Percentiles rank a stretch among this genome's conserved stretches.
phyloP scores from a whole-genome alignment of 2,113 vertebrate genomes.

The Tyto alba region DNA sequence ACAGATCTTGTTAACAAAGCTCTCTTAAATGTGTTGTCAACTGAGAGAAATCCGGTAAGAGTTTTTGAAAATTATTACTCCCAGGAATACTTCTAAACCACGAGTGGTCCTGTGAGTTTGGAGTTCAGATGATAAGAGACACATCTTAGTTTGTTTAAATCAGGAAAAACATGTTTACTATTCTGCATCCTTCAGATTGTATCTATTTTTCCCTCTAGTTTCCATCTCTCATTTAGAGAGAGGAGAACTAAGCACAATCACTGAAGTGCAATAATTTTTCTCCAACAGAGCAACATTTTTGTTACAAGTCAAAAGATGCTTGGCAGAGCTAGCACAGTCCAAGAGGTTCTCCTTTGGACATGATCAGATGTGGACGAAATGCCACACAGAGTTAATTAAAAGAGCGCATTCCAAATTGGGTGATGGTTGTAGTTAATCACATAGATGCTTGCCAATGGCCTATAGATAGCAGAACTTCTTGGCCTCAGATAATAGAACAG shows the following conservation, averaged over 20 bases:
- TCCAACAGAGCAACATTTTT: not conserved
- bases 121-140: not conserved
- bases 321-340: not conserved
- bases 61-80: not conserved
- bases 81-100: not conserved
- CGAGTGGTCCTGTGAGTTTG: not conserved
- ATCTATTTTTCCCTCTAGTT: not conserved
- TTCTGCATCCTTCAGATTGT: not conserved
- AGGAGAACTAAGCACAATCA: not conserved
- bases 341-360: not conserved
- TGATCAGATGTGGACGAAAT: not conserved
- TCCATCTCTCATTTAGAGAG: not conserved
- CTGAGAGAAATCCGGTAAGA: not conserved
- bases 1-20: not conserved
- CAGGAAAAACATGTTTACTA: not conserved
- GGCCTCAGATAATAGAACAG: not conserved
- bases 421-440: not conserved
- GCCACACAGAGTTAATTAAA: constrained; percentile 24
- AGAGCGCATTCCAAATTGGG: not conserved
- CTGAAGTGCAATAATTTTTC: not conserved
- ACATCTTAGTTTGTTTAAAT: not conserved
- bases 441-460: not conserved
- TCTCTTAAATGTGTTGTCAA: not conserved
- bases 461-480: not conserved
- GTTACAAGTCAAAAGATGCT: not conserved